Conservation (phyloP, 2,113 vertebrate genomes). For the Thalassarche chlororhynchos region DNA sequence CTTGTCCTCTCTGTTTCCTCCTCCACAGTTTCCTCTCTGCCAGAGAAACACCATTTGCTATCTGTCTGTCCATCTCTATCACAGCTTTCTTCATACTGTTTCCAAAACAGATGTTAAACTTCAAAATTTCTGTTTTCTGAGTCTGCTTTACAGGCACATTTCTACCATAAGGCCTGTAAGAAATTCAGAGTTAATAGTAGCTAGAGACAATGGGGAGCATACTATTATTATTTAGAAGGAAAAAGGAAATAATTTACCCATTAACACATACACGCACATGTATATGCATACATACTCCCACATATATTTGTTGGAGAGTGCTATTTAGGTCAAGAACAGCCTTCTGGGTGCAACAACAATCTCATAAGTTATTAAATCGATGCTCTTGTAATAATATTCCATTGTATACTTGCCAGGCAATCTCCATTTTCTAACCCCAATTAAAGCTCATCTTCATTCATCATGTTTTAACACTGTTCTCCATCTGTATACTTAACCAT, state of each 20-base stretch:
- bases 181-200: background rate
- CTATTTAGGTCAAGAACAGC: background rate
- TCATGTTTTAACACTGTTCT: background rate
- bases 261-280: accelerated
- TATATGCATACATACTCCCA: background rate
- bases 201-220: background rate
- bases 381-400: background rate
- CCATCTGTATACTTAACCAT: background rate
- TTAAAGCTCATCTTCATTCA: background rate
- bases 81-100: background rate
- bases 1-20: background rate
- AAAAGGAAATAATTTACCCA: background rate
- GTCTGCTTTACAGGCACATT: background rate
- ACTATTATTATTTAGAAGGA: background rate
- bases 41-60: background rate
- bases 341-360: background rate
- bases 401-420: background rate
- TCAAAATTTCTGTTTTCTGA: background rate
- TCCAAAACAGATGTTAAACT: background rate
- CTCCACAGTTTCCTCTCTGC: background rate
- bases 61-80: background rate
- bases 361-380: background rate
- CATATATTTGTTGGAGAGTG: background rate
- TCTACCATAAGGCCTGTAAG: background rate
- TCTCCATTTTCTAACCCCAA: background rate